Evolutionary conservation across 2,888 invertebrate genomes (phyloP).

Genomic region (Pseudeuparius sepicola): DNA sequence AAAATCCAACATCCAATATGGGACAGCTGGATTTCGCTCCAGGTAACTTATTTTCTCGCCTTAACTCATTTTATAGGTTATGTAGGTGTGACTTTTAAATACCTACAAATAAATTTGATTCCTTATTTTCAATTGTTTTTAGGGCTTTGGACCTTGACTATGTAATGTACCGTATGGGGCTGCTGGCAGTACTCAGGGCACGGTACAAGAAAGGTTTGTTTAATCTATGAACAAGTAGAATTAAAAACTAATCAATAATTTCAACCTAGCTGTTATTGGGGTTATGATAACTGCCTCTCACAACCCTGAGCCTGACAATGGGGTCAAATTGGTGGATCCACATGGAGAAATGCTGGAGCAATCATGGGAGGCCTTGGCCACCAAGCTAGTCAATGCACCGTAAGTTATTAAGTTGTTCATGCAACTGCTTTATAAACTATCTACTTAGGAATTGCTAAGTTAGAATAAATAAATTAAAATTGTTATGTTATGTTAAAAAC

Average conservation of each 20-base stretch:
- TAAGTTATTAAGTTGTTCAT: no score
- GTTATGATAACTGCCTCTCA: slow-evolving; percentile 99
- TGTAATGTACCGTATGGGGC: slow-evolving; percentile 90
- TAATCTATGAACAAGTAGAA: no score
- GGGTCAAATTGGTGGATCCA: slow-evolving; percentile 93
- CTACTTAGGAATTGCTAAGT: no score
- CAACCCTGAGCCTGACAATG: slow-evolving; percentile 93
- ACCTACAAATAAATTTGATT: slow-evolving; percentile 15
- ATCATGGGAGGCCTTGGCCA: slow-evolving; percentile 86
- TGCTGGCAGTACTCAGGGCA: slow-evolving; percentile 83
- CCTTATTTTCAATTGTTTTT: slow-evolving; percentile 29
- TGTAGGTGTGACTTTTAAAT: slow-evolving; percentile 17
- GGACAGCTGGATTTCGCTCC: slow-evolving; percentile 66
- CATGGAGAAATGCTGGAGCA: slow-evolving; percentile 92
- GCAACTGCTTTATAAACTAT: no score
- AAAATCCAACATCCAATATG: slow-evolving; percentile 62
- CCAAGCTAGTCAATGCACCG: slow-evolving; percentile 75
- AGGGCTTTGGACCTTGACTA: slow-evolving; percentile 80
- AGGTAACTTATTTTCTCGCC: background rate
- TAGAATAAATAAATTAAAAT: no score
- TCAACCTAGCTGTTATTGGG: slow-evolving; percentile 62
- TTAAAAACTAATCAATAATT: slow-evolving; percentile 6
- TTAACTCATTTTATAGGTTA: slow-evolving; percentile 9
- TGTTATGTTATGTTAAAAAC: background rate
- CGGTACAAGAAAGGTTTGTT: slow-evolving; percentile 63